These are phyloP conservation scores for Drymonia ruficornis DNA, from an alignment of 2,888 invertebrate species.

Conservation along the genomic window DNA sequence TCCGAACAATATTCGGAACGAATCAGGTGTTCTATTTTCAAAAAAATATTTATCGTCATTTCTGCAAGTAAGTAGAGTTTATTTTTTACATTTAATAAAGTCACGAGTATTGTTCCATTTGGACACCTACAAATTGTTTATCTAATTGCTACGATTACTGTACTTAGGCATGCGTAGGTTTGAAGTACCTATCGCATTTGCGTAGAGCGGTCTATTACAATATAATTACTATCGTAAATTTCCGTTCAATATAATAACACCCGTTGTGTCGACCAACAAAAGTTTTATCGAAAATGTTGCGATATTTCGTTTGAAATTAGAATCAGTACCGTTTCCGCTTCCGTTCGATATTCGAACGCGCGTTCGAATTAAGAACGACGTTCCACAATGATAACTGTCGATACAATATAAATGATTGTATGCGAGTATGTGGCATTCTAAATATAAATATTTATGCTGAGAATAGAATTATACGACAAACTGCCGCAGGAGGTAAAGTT, in stretches of 20 bases:
- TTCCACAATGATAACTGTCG: constrained; percentile 68
- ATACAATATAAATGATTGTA: constrained; percentile 34
- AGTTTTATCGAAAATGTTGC: constrained; percentile 79
- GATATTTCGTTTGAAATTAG: constrained; percentile 82
- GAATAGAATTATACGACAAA: not conserved
- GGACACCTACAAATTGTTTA: not conserved
- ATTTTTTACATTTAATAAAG: too few relatives aligned
- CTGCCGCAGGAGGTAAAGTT: too few relatives aligned
- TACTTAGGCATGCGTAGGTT: not conserved
- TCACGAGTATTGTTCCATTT: too few relatives aligned
- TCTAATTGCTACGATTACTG: not conserved
- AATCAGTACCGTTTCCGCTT: constrained; percentile 83
- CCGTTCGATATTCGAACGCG: constrained; percentile 81
- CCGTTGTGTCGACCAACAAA: constrained; percentile 65
- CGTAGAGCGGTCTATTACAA: constrained; percentile 65
- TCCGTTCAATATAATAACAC: constrained; percentile 79
- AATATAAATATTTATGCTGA: constrained; percentile 20
- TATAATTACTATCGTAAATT: constrained; percentile 71
- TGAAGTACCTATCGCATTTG: constrained; percentile 34
- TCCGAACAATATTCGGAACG: constrained; percentile 41
- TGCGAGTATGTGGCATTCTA: constrained; percentile 23
- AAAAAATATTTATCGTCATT: too few relatives aligned
- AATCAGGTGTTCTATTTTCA: constrained; percentile 46
- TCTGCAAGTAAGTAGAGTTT: too few relatives aligned
- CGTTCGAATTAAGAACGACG: constrained; percentile 75